Percentiles rank a stretch among this genome's conserved stretches.
Evolutionary conservation across 2,113 vertebrate genomes (phyloP).

Genomic region (Fregata magnificens): DNA sequence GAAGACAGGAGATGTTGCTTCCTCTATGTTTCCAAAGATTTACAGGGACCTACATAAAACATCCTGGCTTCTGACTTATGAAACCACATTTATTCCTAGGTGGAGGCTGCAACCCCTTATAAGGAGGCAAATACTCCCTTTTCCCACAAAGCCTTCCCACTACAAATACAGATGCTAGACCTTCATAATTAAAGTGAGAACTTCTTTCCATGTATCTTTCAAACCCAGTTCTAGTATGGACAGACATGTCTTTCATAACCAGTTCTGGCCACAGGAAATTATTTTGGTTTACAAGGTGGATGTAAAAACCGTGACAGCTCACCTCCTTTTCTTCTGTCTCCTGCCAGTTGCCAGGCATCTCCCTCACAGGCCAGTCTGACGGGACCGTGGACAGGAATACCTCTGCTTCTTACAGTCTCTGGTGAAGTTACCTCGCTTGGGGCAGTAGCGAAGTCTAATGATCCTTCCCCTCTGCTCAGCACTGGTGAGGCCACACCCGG

Average conservation of each 20-base stretch:
- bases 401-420: not conserved
- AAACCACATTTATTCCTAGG: not conserved
- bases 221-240: not conserved
- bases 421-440: not conserved
- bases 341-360: not conserved
- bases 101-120: not conserved
- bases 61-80: not conserved
- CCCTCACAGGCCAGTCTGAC: too few relatives aligned
- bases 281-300: not conserved
- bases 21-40: not conserved
- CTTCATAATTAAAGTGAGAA: not conserved
- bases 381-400: not conserved
- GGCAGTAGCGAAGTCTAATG: not conserved
- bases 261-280: not conserved
- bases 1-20: not conserved
- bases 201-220: not conserved
- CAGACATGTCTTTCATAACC: accelerated
- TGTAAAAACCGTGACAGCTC: not conserved
- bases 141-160: not conserved
- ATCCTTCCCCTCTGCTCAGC: not conserved
- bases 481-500: not conserved
- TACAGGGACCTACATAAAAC: not conserved
- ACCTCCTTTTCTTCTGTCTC: not conserved
- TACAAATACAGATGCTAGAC: not conserved
- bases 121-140: not conserved